Evolutionary conservation across 2,888 invertebrate genomes (phyloP).

Genomic region (Caenorhabditis auriculariae): DNA sequence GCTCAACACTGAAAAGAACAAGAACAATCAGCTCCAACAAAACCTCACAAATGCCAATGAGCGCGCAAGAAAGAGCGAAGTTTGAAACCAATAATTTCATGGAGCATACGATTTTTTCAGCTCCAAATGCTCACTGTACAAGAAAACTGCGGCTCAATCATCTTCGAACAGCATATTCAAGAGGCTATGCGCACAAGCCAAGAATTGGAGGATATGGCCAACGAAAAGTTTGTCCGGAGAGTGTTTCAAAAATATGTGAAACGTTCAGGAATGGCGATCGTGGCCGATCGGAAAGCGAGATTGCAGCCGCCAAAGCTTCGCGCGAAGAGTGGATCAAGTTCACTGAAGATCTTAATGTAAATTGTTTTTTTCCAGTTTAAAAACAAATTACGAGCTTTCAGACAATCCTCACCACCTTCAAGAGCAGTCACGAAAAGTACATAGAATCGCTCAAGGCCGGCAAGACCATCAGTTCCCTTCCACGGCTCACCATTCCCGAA

Average conservation of each 20-base stretch:
- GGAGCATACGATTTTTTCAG: too few relatives aligned
- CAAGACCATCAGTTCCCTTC: slow-evolving; percentile 46
- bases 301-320: slow-evolving; percentile 3
- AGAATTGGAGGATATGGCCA: slow-evolving; percentile 18
- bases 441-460: slow-evolving; percentile 48
- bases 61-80: slow-evolving; percentile 51
- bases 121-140: too few relatives aligned
- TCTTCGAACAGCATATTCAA: too few relatives aligned
- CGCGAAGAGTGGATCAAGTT: slow-evolving; percentile 18
- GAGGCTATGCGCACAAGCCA: too few relatives aligned
- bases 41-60: slow-evolving; percentile 32
- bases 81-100: too few relatives aligned
- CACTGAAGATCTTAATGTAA: slow-evolving; percentile 9
- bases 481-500: slow-evolving; percentile 46
- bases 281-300: slow-evolving; percentile 3
- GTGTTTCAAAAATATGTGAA: not conserved
- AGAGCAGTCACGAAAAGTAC: slow-evolving; percentile 39
- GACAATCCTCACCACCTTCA: slow-evolving; percentile 31
- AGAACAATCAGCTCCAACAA: slow-evolving; percentile 9
- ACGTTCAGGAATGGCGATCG: not conserved
- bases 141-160: too few relatives aligned
- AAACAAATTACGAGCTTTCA: not conserved
- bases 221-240: not conserved
- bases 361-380: not conserved
- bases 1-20: slow-evolving; percentile 35